Conservation (phyloP, 92 coral and sea anemone genomes). For the Phenganax subtilis region DNA sequence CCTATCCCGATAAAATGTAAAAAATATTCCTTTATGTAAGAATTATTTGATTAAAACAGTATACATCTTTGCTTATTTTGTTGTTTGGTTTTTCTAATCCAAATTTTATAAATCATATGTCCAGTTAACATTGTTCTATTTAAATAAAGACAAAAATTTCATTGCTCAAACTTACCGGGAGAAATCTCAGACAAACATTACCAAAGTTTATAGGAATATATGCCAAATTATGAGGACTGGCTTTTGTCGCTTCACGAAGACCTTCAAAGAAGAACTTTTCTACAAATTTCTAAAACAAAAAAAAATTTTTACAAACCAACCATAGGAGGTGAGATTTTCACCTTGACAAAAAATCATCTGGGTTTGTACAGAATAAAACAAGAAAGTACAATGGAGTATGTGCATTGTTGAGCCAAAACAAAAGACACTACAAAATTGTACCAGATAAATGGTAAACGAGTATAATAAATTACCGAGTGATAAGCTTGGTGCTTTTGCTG, state of each 20-base stretch:
- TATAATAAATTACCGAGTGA: slow-evolving; percentile 61
- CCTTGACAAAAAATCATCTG: no score
- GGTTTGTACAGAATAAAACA: no score
- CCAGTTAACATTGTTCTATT: no score
- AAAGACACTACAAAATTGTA: not conserved
- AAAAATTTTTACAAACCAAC: not conserved
- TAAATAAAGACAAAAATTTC: no score
- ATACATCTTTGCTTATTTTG: no score
- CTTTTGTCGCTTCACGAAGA: slow-evolving; percentile 73
- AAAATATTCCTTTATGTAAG: no score
- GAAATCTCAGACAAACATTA: slow-evolving; percentile 85
- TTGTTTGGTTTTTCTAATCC: no score
- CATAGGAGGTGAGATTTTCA: not conserved
- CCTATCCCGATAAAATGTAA: no score
- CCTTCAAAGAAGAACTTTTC: slow-evolving; percentile 98
- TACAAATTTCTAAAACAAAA: slow-evolving; percentile 65
- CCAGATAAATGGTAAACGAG: not conserved
- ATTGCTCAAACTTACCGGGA: slow-evolving; percentile 65
- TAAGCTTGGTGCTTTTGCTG: slow-evolving; percentile 95
- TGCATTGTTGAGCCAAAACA: not conserved
- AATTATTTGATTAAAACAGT: no score
- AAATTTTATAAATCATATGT: no score
- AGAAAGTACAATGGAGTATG: no score
- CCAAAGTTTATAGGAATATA: slow-evolving; percentile 93
- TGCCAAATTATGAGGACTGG: slow-evolving; percentile 72